Conservation (phyloP, 2,888 invertebrate genomes). For the Pantelozetes paolii region DNA sequence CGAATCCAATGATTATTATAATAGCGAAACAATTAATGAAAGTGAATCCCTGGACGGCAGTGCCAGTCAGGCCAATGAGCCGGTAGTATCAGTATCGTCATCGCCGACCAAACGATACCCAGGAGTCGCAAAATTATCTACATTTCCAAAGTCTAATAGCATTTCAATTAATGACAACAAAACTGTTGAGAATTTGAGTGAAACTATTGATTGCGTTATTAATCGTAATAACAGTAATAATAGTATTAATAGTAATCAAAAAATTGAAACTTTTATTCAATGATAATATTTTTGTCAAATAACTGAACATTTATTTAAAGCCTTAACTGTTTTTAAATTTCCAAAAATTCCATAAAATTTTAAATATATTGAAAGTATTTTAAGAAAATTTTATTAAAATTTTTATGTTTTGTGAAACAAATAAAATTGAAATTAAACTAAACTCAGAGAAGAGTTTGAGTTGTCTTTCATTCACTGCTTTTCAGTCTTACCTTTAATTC, state of each 20-base stretch:
- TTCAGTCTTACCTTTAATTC: too few species aligned
- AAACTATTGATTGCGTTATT: constrained; percentile 8
- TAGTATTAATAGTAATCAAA: constrained; percentile 22
- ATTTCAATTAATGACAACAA: constrained; percentile 18
- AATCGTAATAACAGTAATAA: too few species aligned
- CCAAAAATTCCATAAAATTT: too few species aligned
- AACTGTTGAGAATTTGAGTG: neutral
- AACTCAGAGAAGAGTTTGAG: too few species aligned
- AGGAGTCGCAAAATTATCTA: constrained; percentile 36
- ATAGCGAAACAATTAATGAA: constrained; percentile 25
- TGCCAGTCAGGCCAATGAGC: constrained; percentile 16
- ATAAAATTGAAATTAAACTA: too few species aligned
- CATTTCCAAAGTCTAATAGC: neutral
- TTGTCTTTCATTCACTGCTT: too few species aligned
- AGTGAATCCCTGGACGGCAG: constrained; percentile 25
- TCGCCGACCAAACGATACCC: constrained; percentile 40
- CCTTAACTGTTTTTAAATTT: too few species aligned
- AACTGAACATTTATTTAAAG: neutral
- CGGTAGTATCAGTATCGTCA: constrained; percentile 6
- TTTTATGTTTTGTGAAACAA: too few species aligned
- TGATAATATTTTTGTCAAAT: neutral
- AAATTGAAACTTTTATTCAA: constrained; percentile 38
- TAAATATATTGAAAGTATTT: too few species aligned
- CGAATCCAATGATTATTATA: constrained; percentile 8
- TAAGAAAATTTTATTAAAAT: too few species aligned